A percentile compares a stretch with the other conserved stretches of the same genome.
Conservation (phyloP, 2,797 vertebrate genomes). For the Hirundo rustica region DNA sequence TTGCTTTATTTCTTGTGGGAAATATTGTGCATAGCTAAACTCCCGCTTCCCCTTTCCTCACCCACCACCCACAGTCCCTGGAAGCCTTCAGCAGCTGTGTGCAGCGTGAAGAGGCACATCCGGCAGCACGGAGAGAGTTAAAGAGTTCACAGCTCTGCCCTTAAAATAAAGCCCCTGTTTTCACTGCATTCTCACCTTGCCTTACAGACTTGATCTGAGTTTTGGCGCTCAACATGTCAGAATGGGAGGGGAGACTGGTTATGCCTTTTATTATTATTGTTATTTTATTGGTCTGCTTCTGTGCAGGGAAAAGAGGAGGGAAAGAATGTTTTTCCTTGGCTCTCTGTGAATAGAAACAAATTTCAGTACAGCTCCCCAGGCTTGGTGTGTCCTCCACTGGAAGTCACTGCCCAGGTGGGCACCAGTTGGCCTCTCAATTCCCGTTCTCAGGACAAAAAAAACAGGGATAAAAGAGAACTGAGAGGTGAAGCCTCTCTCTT, state of each 20-base stretch:
- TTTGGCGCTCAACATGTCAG: constrained; percentile 48
- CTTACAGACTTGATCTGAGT: constrained; percentile 5
- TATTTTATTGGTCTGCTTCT: constrained; percentile 16
- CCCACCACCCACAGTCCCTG: constrained; percentile 60
- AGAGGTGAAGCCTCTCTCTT: background rate
- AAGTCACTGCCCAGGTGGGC: background rate
- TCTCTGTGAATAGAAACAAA: background rate
- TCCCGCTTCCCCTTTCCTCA: constrained; percentile 39
- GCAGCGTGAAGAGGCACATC: constrained; percentile 23
- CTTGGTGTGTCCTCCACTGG: background rate
- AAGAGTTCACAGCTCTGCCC: constrained; percentile 52
- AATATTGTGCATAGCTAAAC: constrained; percentile 55
- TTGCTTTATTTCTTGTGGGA: constrained; percentile 62
- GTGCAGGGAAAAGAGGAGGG: background rate
- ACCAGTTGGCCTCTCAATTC: background rate
- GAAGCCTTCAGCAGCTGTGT: constrained; percentile 31
- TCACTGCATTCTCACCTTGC: constrained; percentile 32
- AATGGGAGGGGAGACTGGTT: background rate
- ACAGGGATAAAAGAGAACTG: background rate
- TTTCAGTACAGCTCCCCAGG: background rate
- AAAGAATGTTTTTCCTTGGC: background rate
- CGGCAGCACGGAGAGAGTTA: background rate
- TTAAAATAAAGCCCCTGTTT: constrained; percentile 53
- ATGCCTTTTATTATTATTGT: background rate
- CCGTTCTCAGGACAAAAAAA: background rate